Evolutionary conservation across 2,797 vertebrate genomes (phyloP), one percentile per base, ranked within the genome.

Genomic region (Sebastes paucispinis): DNA sequence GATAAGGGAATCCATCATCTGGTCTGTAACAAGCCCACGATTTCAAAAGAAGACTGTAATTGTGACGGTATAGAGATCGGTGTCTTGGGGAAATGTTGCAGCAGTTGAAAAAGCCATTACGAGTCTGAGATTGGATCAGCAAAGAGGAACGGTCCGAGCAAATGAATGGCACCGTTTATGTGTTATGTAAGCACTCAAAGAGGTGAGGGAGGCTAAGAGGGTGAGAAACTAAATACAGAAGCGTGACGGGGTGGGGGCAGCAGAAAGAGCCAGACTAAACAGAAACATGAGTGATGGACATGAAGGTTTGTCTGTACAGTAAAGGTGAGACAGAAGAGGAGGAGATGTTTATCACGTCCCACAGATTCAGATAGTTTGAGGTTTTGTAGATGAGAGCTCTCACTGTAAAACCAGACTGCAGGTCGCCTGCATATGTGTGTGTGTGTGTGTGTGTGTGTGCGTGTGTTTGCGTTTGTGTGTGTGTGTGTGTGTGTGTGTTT

Each of bases 111-210:
- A 79, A 69, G 69, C 32, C 31, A 86, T 87, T 80, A 86, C 27
- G 24, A 14, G 32, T 64, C 11, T 0, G 34, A 88, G 88, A 93
- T 88, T 32, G 79, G 63, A 93, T 92, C 87, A 50, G 72, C 16
- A 65, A 62, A 63, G 50, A 52, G 57, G 24, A 80, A 58, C 34
- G 11, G 69, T 81, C 24, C 10, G 66, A 69, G 75, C 58, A 63
- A 58, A 83, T 52, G 83, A 90, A 88, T 80, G 79, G 73, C 73
- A 62, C n/a, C 29, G 3, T 80, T 89, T 81, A 74, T 73, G 80
- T 29, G 88, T 92, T 93, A 86, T 63, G 52, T 83, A 89, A 93
- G 47, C 60, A 3, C n/a, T 70, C 14, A 66, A 47, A 79, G 78
- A 83, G 77, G 80, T 78, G 81, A 82, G 79, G 39, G 69, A 83